Percentiles rank a stretch among this genome's conserved stretches.
Conservation (phyloP, 1,140 invertebrate species). For the Episyrphus balteatus region DNA sequence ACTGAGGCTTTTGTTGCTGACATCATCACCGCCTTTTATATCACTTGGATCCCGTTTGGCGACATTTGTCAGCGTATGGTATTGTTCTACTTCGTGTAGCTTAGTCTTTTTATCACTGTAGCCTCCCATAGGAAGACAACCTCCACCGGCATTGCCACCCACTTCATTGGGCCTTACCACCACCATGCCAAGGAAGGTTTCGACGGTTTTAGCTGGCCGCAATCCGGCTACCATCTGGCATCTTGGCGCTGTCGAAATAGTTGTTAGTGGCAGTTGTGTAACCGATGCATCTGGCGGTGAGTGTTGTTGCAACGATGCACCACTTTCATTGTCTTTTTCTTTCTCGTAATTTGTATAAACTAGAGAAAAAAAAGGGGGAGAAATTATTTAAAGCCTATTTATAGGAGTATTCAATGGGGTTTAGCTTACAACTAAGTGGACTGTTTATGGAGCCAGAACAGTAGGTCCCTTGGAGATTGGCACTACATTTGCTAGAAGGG, state of each 20-base stretch:
- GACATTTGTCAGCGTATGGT: background rate
- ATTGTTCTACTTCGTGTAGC: no score
- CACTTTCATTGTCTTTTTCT: conserved; percentile 31
- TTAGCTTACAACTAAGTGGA: conserved; percentile 40
- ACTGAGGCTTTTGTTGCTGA: conserved; percentile 1
- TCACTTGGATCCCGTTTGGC: background rate
- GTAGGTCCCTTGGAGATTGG: conserved; percentile 35
- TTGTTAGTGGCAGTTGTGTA: conserved; percentile 30
- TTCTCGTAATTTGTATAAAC: conserved; percentile 35
- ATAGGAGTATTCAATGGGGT: background rate
- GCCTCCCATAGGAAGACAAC: no score
- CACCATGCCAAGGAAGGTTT: conserved; percentile 20
- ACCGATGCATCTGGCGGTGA: conserved; percentile 7
- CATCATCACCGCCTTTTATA: background rate
- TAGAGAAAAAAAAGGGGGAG: conserved; percentile 7
- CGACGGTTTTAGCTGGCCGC: conserved; percentile 13
- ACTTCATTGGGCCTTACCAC: conserved; percentile 17
- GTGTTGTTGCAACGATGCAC: conserved; percentile 12
- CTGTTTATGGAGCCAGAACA: conserved; percentile 39
- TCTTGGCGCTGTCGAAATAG: conserved; percentile 29
- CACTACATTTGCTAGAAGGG: conserved; percentile 15
- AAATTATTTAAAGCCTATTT: no score
- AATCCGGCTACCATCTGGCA: conserved; percentile 15
- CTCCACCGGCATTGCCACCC: conserved; percentile 5
- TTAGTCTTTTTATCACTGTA: no score